Evolutionary conservation across 2,797 vertebrate species (phyloP).

Genomic region (Tauraco hartlaubi): DNA sequence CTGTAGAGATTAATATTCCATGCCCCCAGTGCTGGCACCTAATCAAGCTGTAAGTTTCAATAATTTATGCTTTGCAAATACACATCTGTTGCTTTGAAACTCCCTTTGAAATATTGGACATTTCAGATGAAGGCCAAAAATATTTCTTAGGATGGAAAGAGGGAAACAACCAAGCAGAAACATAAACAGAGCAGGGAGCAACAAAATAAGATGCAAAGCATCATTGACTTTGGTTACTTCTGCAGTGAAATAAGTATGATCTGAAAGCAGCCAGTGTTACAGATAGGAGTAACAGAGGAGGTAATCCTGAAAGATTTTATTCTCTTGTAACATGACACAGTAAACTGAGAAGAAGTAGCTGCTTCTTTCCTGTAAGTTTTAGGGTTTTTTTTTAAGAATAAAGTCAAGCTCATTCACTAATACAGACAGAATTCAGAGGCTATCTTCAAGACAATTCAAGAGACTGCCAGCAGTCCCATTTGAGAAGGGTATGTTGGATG

Average conservation of each 20-base stretch:
- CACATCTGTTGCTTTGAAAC: not conserved
- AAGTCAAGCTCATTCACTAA: not conserved
- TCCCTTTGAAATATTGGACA: not conserved
- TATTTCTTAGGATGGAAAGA: not conserved
- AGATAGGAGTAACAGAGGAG: not conserved
- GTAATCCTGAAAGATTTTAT: not conserved
- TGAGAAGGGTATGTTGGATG: not conserved
- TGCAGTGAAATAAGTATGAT: not conserved
- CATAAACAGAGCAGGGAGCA: not conserved
- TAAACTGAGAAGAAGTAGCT: not conserved
- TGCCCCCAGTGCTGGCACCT: not conserved
- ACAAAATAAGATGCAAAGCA: not conserved
- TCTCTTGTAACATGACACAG: not conserved
- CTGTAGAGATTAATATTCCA: not conserved
- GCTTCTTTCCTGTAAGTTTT: not conserved
- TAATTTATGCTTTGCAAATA: not conserved
- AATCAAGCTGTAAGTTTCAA: not conserved
- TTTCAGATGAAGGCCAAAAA: not conserved
- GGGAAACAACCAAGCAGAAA: not conserved
- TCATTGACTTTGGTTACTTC: not conserved
- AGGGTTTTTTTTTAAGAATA: not conserved
- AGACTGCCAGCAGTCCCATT: not conserved
- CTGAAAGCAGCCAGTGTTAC: not conserved
- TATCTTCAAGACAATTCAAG: not conserved
- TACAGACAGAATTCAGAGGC: not conserved